These are phyloP conservation scores for Cynocephalus volans DNA, from an alignment of 2,113 vertebrate genomes.

Conservation along the genomic window DNA sequence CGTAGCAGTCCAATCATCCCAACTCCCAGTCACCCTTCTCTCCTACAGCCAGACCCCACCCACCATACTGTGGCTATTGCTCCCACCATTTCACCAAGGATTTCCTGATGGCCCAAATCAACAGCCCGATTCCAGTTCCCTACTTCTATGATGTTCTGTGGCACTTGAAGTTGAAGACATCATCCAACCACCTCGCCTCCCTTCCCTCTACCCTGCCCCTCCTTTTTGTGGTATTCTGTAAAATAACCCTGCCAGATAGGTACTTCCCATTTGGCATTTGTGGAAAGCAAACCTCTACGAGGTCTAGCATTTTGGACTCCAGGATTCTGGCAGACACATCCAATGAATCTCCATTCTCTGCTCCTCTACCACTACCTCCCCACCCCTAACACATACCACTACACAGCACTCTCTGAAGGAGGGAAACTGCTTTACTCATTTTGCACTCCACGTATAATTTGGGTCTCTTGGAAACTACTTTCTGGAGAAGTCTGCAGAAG, in stretches of 20 bases:
- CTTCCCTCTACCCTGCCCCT: neutral
- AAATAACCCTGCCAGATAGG: neutral
- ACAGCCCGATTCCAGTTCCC: neutral
- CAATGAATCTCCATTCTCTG: neutral
- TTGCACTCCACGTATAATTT: neutral
- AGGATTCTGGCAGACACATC: neutral
- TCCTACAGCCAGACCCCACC: neutral
- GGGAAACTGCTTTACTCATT: neutral
- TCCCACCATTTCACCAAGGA: neutral
- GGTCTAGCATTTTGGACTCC: neutral
- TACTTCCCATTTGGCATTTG: neutral
- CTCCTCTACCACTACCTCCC: too few relatives aligned
- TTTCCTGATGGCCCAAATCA: neutral
- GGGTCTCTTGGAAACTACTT: neutral
- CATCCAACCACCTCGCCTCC: too few relatives aligned
- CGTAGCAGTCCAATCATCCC: neutral
- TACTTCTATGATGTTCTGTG: neutral
- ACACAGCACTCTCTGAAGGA: neutral
- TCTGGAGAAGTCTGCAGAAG: neutral
- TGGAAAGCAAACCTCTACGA: neutral
- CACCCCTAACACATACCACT: neutral
- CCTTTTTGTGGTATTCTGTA: neutral
- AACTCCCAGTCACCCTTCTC: neutral
- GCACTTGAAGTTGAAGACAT: neutral
- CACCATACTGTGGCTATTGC: neutral